Evolutionary conservation across 2,113 vertebrate genomes (phyloP).

Genomic region (Acrocephalus kingi): DNA sequence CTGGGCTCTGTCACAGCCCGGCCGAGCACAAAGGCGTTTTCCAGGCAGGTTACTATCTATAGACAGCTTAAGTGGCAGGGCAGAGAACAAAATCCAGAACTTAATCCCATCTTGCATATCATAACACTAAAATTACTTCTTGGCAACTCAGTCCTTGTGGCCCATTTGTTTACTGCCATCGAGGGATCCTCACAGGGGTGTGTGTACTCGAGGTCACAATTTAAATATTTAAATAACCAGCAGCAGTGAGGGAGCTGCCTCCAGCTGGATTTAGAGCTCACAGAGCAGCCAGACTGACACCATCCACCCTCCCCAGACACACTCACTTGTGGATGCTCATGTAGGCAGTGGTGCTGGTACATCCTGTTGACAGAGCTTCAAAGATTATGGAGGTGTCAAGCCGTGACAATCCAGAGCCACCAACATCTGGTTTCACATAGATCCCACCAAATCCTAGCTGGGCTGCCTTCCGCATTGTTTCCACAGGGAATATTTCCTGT

Average conservation of each 20-base stretch:
- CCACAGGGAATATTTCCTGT: constrained; percentile 92
- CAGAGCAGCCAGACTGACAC: not conserved
- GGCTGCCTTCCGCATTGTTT: constrained; percentile 87
- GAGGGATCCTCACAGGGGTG: not conserved
- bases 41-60: constrained; percentile 29
- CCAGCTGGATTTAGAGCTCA: not conserved
- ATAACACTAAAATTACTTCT: constrained; percentile 25
- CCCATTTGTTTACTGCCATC: not conserved
- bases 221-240: not conserved
- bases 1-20: not conserved
- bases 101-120: not conserved
- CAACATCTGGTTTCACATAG: constrained; percentile 88
- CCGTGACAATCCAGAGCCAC: constrained; percentile 92
- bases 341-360: constrained; percentile 94
- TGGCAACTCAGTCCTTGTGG: not conserved
- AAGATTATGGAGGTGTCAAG: constrained; percentile 94
- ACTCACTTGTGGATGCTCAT: constrained; percentile 98
- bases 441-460: constrained; percentile 92
- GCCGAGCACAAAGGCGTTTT: not conserved
- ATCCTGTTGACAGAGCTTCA: constrained; percentile 95
- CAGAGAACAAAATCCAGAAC: constrained; percentile 30
- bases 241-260: not conserved
- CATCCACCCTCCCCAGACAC: not conserved
- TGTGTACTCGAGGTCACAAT: not conserved
- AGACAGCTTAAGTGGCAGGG: not conserved